These are phyloP conservation scores for Andrena trimmerana DNA, from an alignment of 2,888 invertebrate species.

Conservation along the genomic window DNA sequence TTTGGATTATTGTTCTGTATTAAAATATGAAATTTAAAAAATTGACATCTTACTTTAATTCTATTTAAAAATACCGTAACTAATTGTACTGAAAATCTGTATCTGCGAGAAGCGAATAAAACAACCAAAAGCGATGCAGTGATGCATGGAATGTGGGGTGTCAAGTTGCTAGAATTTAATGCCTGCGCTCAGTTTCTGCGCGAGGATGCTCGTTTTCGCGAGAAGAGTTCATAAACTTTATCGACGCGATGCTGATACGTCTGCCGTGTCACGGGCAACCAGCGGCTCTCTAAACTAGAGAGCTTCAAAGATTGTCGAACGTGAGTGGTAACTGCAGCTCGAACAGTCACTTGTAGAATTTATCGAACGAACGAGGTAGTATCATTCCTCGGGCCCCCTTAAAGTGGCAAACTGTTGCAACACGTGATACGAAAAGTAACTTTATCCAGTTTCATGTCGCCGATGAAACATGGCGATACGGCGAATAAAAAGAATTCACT, in stretches of 20 bases:
- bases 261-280: slow-evolving; percentile 44
- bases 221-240: slow-evolving; percentile 58
- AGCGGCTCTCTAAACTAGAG: slow-evolving; percentile 40
- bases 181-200: slow-evolving; percentile 5
- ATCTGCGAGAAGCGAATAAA: no score
- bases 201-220: slow-evolving; percentile 30
- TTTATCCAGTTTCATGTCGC: slow-evolving; percentile 23
- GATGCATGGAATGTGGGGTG: neutral
- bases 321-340: slow-evolving; percentile 30
- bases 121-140: neutral
- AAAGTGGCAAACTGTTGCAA: slow-evolving; percentile 58
- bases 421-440: slow-evolving; percentile 4
- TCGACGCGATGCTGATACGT: slow-evolving; percentile 49
- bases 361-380: slow-evolving; percentile 13
- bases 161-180: slow-evolving; percentile 41
- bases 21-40: no score
- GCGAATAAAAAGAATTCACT: neutral
- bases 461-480: slow-evolving; percentile 9
- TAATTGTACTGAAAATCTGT: no score
- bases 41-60: no score
- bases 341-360: slow-evolving; percentile 32
- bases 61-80: no score
- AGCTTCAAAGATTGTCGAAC: slow-evolving; percentile 47
- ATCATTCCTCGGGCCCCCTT: slow-evolving; percentile 22
- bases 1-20: no score